A percentile compares a stretch with the other conserved stretches of the same genome.
Conservation (phyloP, 2,113 vertebrate species). For the Ibidorhyncha struthersii region DNA sequence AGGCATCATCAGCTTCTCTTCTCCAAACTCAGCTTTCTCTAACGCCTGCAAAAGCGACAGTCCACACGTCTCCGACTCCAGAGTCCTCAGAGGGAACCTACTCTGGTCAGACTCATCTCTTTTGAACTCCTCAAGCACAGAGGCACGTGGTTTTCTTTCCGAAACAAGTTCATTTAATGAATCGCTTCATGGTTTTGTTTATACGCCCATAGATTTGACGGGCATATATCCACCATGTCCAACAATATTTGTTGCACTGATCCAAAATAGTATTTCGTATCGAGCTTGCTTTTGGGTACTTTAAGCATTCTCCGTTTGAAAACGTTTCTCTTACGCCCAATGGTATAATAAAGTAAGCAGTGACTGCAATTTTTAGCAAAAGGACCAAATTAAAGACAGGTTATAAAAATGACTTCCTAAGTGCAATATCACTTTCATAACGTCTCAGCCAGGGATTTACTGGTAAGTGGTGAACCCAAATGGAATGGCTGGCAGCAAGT, state of each 20-base stretch:
- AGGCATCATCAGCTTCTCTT: neutral
- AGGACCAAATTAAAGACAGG: conserved; percentile 81
- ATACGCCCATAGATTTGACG: neutral
- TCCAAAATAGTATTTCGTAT: neutral
- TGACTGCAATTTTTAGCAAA: conserved; percentile 82
- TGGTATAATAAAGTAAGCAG: conserved; percentile 88
- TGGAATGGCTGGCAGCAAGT: conserved; percentile 45
- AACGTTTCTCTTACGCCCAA: conserved; percentile 82
- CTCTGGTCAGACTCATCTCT: neutral
- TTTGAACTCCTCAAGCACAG: too few relatives aligned
- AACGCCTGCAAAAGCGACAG: neutral
- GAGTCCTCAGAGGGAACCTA: neutral
- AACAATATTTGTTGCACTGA: neutral
- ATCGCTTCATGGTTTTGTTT: neutral
- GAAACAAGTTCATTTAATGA: neutral
- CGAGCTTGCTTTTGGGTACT: neutral
- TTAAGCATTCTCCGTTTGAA: neutral
- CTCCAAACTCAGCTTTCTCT: neutral
- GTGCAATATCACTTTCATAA: conserved; percentile 75
- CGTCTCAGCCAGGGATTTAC: conserved; percentile 78
- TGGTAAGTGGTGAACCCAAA: conserved; percentile 68
- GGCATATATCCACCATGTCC: neutral
- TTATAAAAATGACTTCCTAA: conserved; percentile 83
- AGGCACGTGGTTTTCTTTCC: neutral
- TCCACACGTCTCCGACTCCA: neutral